Base-by-base conservation (phyloP, 2,797 vertebrate species). In the Australoheros facetus region DNA sequence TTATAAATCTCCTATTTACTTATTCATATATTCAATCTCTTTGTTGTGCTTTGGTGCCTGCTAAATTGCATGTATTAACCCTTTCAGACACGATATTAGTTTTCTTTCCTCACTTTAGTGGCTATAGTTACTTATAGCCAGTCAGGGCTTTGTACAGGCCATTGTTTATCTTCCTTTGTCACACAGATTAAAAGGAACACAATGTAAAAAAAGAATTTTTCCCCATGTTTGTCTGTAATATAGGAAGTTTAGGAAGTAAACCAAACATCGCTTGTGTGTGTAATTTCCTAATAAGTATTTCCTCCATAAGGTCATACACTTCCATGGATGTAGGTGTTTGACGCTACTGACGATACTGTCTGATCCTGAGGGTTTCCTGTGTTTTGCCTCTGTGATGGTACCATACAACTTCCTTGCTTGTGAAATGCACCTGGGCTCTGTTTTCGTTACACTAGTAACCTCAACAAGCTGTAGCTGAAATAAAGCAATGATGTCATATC, bases 361-460 rank as follows among this genome's bases (percentile, higher is more conserved):
- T 90, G 88, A 79, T 93, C 89, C 85, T 81, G 74, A 78, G 86
- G 45, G 87, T 82, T 95, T 96, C 95, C 95, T 95, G 91, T 94
- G 90, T 92, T 92, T 92, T 87, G 84, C 79, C 84, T 87, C 84
- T 89, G 87, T 89, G 82, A 90, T 89, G 73, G 82, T 83, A 79
- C 85, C 32, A n/a, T 88, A 83, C 78, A 77, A 90, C 91, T 91
- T 94, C 92, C 93, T 93, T 23, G 73, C 86, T 83, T 93, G 82
- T 88, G 87, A 93, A 89, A 90, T 91, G 93, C 95, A 96, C 95
- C 95, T 96, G 96, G 93, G 77, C 81, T 79, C 51, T 90, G 89
- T 92, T 91, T 91, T 92, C 85, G 89, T 93, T 92, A 88, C 55
- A 55, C 88, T 81, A 30, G 56, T 92, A 94, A 93, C 90, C 92